Percentiles rank a stretch among this genome's conserved stretches.
Evolutionary conservation across 2,113 vertebrate genomes (phyloP).

Genomic region (Candoia aspera): DNA sequence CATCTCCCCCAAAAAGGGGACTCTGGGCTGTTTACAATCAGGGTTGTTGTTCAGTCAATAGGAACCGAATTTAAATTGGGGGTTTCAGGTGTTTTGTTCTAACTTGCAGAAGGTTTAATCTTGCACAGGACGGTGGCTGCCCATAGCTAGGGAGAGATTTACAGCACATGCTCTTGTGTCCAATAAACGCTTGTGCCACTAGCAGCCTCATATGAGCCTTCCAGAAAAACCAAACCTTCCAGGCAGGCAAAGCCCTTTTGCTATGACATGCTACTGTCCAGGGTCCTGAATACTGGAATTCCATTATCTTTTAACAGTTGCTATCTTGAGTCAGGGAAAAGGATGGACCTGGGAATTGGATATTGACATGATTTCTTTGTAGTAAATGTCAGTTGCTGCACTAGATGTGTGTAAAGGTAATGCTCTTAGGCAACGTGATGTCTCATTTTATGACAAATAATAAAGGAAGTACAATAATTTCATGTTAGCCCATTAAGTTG

Average conservation of each 20-base stretch:
- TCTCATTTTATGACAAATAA: background rate
- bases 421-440: fast-evolving
- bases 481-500: background rate
- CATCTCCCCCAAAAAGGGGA: no score
- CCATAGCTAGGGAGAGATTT: background rate
- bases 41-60: no score
- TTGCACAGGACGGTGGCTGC: no score
- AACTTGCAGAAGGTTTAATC: background rate
- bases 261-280: constrained; percentile 22
- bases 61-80: no score
- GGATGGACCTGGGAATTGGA: background rate
- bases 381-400: background rate
- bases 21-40: no score
- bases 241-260: background rate
- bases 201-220: background rate
- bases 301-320: background rate
- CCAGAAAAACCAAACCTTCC: background rate
- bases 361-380: background rate
- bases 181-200: background rate
- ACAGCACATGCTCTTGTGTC: background rate
- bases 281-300: constrained; percentile 22
- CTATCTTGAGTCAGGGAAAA: background rate
- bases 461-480: background rate
- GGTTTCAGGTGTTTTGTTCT: background rate
- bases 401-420: background rate